Evolutionary conservation across 2,113 vertebrate species (phyloP), one percentile per base, ranked within the genome.

Genomic region (Elaphurus davidianus): DNA sequence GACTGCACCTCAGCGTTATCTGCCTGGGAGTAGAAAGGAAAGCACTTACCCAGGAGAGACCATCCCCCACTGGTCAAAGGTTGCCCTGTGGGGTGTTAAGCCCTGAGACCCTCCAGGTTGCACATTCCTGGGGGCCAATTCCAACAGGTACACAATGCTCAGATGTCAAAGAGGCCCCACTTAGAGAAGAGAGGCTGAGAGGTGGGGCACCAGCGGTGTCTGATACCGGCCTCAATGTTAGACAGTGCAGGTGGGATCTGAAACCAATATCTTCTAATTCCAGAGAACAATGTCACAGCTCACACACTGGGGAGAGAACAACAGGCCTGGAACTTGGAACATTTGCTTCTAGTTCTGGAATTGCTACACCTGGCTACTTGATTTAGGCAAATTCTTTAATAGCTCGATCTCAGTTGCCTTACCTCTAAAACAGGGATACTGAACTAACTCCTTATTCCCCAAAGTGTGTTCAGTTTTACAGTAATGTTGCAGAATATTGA

Each of bases 331-430:
- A 30, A 89, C 50, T 28, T 67, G 27, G 82, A 78, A 81, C 45
- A 43, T 55, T 78, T 93, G 23, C n/a, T 43, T 95, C n/a, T 83
- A 45, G 15, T 91, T 86, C 81, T 91, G 47, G 43, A 97, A 93
- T 79, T 57, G 33, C 50, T 94, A 30, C 28, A 90, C 54, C 23
- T 78, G 27, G 7, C 84, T 57, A 43, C 33, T 67, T 87, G 60
- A 82, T 21, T 45, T 91, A 78, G 71, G 30, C 55, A 93, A 96
- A 54, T 43, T 30, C 43, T 78, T 86, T 95, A 86, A 25, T 91
- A 88, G 40, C 67, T 93, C 17, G 57, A 33, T 36, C 27, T 90
- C 40, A 57, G 91, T 90, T 92, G 97, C n/a, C 36, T 96, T 93
- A 36, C 33, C 4, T 92, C 47, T 93, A 50, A 97, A 92, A 82